A percentile compares a stretch with the other conserved stretches of the same genome.
Evolutionary conservation across 2,797 vertebrate species (phyloP).

Genomic region (Cygnus olor): DNA sequence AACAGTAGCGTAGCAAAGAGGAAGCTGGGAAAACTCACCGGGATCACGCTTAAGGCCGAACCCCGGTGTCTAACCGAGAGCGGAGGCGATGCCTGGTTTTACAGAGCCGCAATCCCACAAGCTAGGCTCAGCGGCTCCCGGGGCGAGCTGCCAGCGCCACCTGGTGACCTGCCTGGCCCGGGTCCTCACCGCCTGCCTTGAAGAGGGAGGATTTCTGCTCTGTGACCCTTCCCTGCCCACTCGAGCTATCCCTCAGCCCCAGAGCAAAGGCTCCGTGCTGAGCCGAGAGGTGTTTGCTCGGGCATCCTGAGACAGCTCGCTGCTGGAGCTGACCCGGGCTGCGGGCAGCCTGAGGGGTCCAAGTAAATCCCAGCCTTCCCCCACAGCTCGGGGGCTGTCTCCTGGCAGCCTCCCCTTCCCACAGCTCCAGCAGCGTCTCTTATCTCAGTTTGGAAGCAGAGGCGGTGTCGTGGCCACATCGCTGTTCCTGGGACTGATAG

Average conservation of each 20-base stretch:
- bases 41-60: background rate
- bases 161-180: background rate
- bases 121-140: fast-evolving
- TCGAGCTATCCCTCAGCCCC: fast-evolving
- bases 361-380: background rate
- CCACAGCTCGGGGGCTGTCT: background rate
- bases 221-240: fast-evolving
- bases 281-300: fast-evolving
- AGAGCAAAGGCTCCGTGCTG: background rate
- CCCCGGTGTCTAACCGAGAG: background rate
- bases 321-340: background rate
- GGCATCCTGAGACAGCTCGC: too few species aligned
- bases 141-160: too few species aligned
- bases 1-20: background rate
- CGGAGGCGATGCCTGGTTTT: fast-evolving
- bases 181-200: background rate
- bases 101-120: fast-evolving
- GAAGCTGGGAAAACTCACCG: background rate
- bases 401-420: background rate
- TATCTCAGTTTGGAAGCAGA: background rate
- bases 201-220: fast-evolving
- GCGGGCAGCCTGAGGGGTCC: background rate
- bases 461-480: background rate
- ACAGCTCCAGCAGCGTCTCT: background rate
- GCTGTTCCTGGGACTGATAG: background rate